Percentiles rank a stretch among this genome's conserved stretches.
phyloP scores from a whole-genome alignment of 1,140 invertebrate genomes.

The Drosophila quadrilineata region DNA sequence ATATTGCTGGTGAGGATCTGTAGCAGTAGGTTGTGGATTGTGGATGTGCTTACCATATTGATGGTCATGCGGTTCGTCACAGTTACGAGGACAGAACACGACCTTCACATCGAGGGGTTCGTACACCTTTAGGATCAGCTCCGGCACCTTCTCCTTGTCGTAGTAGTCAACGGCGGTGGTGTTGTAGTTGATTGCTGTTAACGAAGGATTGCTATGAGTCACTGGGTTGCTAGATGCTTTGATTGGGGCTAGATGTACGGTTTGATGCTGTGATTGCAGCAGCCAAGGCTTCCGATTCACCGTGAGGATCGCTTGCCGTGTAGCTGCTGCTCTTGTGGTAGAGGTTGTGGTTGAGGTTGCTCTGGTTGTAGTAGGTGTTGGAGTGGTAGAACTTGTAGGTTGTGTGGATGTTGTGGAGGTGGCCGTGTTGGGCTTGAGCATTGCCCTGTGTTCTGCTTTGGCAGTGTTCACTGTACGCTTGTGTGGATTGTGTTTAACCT shows the following conservation, averaged over 20 bases:
- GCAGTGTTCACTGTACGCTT: conserved; percentile 3
- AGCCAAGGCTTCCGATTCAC: conserved; percentile 53
- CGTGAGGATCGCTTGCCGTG: conserved; percentile 35
- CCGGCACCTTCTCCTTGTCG: conserved; percentile 49
- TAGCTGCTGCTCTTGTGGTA: neutral
- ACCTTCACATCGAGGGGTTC: conserved; percentile 66
- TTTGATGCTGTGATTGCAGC: conserved; percentile 49
- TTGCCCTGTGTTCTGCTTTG: neutral
- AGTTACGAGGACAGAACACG: conserved; percentile 57
- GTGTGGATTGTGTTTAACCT: neutral
- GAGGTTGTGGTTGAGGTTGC: neutral
- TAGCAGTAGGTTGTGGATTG: neutral
- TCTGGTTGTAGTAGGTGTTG: neutral
- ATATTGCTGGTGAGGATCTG: too few species aligned
- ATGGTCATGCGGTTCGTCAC: conserved; percentile 63
- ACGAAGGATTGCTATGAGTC: conserved; percentile 45
- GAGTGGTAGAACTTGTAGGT: neutral
- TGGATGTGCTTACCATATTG: conserved; percentile 50
- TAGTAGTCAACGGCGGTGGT: conserved; percentile 24
- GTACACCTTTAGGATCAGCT: conserved; percentile 57
- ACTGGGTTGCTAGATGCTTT: conserved; percentile 46
- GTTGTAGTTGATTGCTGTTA: conserved; percentile 17
- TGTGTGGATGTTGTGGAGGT: neutral
- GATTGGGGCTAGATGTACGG: conserved; percentile 44
- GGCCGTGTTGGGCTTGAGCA: neutral